Conservation (phyloP, 2,888 invertebrate genomes). For the Lagria hirta region DNA sequence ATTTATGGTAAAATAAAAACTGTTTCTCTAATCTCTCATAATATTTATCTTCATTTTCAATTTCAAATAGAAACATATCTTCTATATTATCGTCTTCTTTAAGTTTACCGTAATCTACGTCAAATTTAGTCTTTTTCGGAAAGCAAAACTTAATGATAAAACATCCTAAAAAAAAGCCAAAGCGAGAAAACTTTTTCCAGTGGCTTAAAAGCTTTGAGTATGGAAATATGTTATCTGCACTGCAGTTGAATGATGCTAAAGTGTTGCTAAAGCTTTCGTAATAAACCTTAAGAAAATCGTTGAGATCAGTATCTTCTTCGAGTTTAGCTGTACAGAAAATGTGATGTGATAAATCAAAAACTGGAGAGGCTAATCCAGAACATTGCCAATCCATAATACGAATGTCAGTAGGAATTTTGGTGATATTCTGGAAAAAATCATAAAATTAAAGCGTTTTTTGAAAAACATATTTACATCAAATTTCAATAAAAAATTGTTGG, state of each 20-base stretch:
- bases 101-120: neutral
- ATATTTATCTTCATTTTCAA: slow-evolving; percentile 1
- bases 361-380: slow-evolving; percentile 34
- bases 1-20: too few relatives aligned
- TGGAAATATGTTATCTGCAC: slow-evolving; percentile 41
- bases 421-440: neutral
- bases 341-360: slow-evolving; percentile 41
- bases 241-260: slow-evolving; percentile 36
- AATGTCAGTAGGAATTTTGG: slow-evolving; percentile 23
- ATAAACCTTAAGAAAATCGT: slow-evolving; percentile 41
- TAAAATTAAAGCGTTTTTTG: neutral
- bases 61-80: neutral
- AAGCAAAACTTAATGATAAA: slow-evolving; percentile 6
- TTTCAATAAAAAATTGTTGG: slow-evolving; percentile 25
- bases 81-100: slow-evolving; percentile 4
- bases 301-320: slow-evolving; percentile 36
- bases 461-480: slow-evolving; percentile 23
- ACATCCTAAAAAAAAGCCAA: slow-evolving; percentile 2
- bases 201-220: slow-evolving; percentile 38
- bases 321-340: slow-evolving; percentile 39
- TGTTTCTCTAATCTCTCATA: too few relatives aligned
- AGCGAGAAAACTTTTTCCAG: slow-evolving; percentile 36
- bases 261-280: slow-evolving; percentile 36
- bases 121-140: slow-evolving; percentile 1
- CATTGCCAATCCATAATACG: slow-evolving; percentile 40